Percentiles rank a stretch among this genome's conserved stretches.
phyloP scores from a whole-genome alignment of 2,113 vertebrate species.

The Istiophorus platypterus region DNA sequence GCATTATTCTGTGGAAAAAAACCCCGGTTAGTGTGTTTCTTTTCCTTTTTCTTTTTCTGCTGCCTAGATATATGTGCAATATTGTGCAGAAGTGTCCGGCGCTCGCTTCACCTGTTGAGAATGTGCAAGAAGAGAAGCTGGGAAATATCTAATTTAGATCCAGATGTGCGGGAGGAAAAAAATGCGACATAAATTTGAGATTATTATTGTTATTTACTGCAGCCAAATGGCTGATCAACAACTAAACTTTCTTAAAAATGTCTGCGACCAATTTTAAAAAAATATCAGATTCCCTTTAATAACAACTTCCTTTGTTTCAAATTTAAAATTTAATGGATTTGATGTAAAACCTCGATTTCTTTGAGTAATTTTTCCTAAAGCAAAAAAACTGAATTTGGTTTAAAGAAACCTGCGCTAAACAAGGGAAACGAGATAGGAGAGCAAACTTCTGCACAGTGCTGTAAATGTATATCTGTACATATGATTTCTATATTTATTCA shows the following conservation, averaged over 20 bases:
- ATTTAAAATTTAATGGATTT: neutral
- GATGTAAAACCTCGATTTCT: neutral
- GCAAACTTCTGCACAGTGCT: conserved; percentile 78
- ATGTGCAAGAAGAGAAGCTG: neutral
- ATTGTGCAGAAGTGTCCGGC: conserved; percentile 75
- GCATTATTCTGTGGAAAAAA: conserved; percentile 66
- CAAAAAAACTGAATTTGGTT: neutral
- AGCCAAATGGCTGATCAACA: neutral
- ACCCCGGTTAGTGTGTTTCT: conserved; percentile 60
- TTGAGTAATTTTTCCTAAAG: neutral
- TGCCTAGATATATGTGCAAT: conserved; percentile 78
- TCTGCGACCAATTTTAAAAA: neutral
- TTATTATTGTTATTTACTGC: neutral
- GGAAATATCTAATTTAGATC: neutral
- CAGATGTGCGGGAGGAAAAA: neutral
- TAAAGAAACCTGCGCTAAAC: neutral
- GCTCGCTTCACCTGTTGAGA: conserved; percentile 40
- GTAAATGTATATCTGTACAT: conserved; percentile 84
- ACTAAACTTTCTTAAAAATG: neutral
- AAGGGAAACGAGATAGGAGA: neutral
- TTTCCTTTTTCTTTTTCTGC: no score
- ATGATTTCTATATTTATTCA: conserved; percentile 87
- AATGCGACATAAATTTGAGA: neutral
- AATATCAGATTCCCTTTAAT: neutral
- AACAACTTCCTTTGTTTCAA: neutral